phyloP scores from a whole-genome alignment of 2,113 vertebrate genomes.

The Picathartes gymnocephalus region DNA sequence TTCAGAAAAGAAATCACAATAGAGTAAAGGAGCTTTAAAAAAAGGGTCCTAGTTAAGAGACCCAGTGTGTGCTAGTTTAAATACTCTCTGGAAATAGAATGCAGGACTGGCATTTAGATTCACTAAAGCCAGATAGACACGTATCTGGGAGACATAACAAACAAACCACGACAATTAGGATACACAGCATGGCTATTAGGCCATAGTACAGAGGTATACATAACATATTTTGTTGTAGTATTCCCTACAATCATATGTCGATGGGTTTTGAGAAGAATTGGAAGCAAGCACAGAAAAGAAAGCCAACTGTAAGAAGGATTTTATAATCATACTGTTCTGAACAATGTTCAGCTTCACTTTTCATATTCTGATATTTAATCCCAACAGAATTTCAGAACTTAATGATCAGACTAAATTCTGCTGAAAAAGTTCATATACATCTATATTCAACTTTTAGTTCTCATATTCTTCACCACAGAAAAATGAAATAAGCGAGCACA shows the following conservation, averaged over 20 bases:
- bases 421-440: neutral
- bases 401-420: neutral
- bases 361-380: neutral
- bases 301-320: neutral
- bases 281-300: neutral
- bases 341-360: neutral
- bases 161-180: neutral
- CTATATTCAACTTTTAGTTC: neutral
- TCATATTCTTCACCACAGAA: neutral
- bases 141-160: neutral
- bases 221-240: neutral
- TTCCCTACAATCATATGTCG: neutral
- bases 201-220: neutral
- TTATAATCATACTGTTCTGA: neutral
- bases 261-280: neutral
- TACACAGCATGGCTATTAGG: neutral
- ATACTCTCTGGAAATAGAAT: neutral
- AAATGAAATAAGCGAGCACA: neutral
- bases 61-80: neutral
- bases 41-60: neutral
- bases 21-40: neutral
- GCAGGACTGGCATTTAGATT: neutral
- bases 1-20: neutral
- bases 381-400: neutral
- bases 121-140: fast-evolving